Conservation (phyloP, 2,888 invertebrate species). For the Gymnosoma rotundatum region DNA sequence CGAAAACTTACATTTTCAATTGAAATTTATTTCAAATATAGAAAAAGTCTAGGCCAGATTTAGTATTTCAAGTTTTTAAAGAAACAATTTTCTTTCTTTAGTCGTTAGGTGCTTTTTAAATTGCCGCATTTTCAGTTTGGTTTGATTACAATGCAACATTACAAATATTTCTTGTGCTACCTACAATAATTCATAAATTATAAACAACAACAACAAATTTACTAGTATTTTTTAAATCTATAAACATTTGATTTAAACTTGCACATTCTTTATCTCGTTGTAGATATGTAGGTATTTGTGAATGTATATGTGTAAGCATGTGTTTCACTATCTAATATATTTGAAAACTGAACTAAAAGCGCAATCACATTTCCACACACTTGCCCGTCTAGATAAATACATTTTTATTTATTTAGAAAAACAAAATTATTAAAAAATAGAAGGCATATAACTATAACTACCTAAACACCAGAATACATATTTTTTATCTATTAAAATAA, state of each 20-base stretch:
- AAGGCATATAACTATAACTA: constrained; percentile 16
- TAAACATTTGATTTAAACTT: constrained; percentile 37
- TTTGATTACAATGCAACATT: background rate
- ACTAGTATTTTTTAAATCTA: constrained; percentile 15
- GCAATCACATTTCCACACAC: constrained; percentile 56
- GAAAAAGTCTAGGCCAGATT: too few species aligned
- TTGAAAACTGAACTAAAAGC: constrained; percentile 41
- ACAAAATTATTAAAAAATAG: background rate
- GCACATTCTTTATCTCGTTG: constrained; percentile 13
- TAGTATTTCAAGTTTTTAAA: too few species aligned
- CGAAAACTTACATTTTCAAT: background rate
- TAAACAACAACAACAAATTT: background rate
- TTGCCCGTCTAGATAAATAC: constrained; percentile 50
- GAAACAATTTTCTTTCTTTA: background rate
- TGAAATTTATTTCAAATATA: background rate
- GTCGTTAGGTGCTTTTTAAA: background rate
- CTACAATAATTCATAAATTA: background rate
- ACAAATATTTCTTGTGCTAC: background rate
- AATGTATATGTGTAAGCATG: background rate
- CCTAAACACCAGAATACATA: constrained; percentile 29
- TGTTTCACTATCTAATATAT: constrained; percentile 15
- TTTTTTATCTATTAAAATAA: constrained; percentile 35
- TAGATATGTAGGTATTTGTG: background rate
- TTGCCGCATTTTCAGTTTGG: background rate
- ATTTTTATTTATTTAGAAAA: constrained; percentile 46